Percentiles rank a stretch among this genome's conserved stretches.
These are phyloP conservation scores for Prionailurus bengalensis DNA, from an alignment of 2,113 vertebrate species.

Conservation along the genomic window DNA sequence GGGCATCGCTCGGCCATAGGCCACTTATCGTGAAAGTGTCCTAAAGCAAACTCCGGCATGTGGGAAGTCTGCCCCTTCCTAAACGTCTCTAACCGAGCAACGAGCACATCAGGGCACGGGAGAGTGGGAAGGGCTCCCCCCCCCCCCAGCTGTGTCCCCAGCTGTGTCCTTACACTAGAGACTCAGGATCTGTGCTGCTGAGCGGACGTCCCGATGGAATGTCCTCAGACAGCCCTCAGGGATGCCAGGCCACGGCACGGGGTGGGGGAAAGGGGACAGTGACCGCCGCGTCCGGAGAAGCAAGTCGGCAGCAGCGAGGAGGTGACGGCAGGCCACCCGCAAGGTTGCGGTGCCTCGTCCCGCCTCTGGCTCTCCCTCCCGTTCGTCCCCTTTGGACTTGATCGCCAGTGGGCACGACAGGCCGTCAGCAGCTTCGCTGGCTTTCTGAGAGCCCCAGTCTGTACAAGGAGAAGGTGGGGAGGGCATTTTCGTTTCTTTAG, in stretches of 20 bases:
- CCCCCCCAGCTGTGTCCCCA: neutral
- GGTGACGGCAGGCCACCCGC: neutral
- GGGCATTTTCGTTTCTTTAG: neutral
- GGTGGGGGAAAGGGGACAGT: neutral
- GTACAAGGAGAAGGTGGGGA: neutral
- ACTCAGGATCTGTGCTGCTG: neutral
- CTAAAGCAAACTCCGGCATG: neutral
- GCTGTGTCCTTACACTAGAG: fast-evolving
- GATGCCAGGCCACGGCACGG: neutral
- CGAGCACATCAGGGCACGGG: neutral
- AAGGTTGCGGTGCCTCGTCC: neutral
- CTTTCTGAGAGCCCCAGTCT: neutral
- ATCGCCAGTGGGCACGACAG: fast-evolving
- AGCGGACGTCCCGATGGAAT: neutral
- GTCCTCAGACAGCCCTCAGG: neutral
- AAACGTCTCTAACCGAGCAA: neutral
- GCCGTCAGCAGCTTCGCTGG: neutral
- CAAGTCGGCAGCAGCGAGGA: neutral
- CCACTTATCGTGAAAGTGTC: neutral
- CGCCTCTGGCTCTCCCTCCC: neutral
- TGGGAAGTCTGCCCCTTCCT: neutral
- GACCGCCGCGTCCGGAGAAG: too few species aligned
- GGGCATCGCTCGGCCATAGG: neutral
- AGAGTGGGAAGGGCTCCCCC: neutral
- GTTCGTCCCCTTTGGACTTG: neutral